Base-by-base conservation (phyloP, 1,140 invertebrate genomes). In the Bombus terrestris region DNA sequence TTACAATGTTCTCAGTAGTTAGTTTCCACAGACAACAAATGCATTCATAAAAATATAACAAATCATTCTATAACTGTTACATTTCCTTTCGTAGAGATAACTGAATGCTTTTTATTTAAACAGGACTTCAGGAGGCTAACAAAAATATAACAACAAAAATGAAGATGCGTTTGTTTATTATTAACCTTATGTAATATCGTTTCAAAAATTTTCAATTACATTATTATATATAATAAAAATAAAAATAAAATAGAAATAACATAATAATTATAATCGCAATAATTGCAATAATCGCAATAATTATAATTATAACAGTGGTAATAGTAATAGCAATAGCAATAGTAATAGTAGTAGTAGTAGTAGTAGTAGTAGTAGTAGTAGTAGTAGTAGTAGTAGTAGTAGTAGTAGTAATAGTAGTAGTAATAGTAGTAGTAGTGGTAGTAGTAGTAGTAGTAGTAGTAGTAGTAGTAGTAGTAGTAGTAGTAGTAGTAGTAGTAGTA, bases 111-210 rank as follows among this genome's bases (percentile, higher is more conserved):
- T n/a, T 35, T 53, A n/a, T 59, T 73, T 15, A 37, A 66, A 69
- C 37, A 83, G 62, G 74, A 78, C 37, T 57, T 57, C 8, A 83
- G 81, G 64, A 69, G 62, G 62, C 68, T 41, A 87, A 90, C 90
- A 62, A 85, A 88, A 88, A 86, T 78, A 35, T 90, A 90, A 93
- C 92, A 74, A 86, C 92, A 90, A 91, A 90, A 85, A 86, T 95
- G 92, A 94, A 95, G 94, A 94, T 95, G 94, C 92, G 91, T 93
- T 95, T 95, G 92, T 95, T 95, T 95, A 95, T 95, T 95, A 94
- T 94, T 95, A 95, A 95, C 92, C 94, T 95, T 95, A 95, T 94
- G 93, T 94, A 94, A 95, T 95, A 94, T 95, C 93, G 93, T 94
- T 95, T 95, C 91, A 94, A 95, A 62, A 62, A 95, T 94, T 93